Evolutionary conservation across 2,797 vertebrate genomes (phyloP), one percentile per base, ranked within the genome.

Genomic region (Manis javanica): DNA sequence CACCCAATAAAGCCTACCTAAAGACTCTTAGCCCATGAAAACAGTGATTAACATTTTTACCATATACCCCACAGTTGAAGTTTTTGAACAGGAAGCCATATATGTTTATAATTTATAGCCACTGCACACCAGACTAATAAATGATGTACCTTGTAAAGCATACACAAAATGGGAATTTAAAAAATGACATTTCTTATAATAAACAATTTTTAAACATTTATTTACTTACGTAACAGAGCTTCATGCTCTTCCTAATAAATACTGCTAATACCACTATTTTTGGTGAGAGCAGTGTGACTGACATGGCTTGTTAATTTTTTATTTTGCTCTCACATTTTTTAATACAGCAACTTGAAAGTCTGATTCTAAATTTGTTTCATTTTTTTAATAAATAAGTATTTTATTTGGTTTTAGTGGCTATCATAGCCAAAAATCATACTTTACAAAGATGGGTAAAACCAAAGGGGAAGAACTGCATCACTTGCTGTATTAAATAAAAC

Each of bases 401-500:
- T 95, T 57, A 71, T 71, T 89, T 93, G 23, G 86, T 88, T 95
- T 89, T 95, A 94, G 95, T 55, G 31, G 74, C 37, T 71, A 95
- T 74, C 74, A 72, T 5, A 90, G 68, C 85, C 69, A 46, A 94
- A 97, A 97, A 91, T 88, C 21, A 85, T 14, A 92, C 42, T 94
- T 97, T 31, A 63, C 66, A 64, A 86, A 95, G 53, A 96, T 64
- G 23, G 92, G 71, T 94, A 94, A 97, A 84, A 81, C 37, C 74
- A 89, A 82, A 91, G 49, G 39, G 49, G 74, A 94, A 94, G 94
- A 87, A 94, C 11, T 86, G 46, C 34, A 90, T 92, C 95, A 94
- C 51, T 77, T 51, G 37, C 59, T 93, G 16, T 12, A 93, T 72
- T 89, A 66, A 97, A 93, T 94, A 95, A 97, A 97, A 94, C 64